Conservation (phyloP, 2,113 vertebrate species). For the Labrus mixtus region DNA sequence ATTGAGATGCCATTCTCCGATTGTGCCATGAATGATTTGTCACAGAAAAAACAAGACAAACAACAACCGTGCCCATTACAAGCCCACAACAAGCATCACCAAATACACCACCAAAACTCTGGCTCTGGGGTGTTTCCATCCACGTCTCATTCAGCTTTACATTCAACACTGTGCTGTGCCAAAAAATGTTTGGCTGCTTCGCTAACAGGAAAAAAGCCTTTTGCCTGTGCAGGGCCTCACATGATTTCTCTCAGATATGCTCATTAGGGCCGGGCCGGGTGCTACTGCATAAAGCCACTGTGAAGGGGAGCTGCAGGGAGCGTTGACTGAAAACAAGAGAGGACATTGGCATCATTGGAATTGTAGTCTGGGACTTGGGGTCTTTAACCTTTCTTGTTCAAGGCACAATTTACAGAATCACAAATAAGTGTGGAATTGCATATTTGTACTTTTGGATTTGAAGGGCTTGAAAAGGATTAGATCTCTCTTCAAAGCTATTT, state of each 20-base stretch:
- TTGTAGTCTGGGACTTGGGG: background rate
- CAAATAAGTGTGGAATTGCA: slow-evolving; percentile 17
- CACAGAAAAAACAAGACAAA: slow-evolving; percentile 65
- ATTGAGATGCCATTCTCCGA: slow-evolving; percentile 63
- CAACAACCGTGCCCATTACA: slow-evolving; percentile 46
- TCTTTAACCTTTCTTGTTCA: slow-evolving; percentile 29
- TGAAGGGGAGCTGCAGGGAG: slow-evolving; percentile 32
- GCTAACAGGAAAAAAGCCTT: slow-evolving; percentile 25
- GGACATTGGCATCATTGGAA: slow-evolving; percentile 30
- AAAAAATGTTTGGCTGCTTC: slow-evolving; percentile 35
- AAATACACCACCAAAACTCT: slow-evolving; percentile 31
- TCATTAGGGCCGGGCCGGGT: slow-evolving; percentile 30
- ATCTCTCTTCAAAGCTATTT: background rate
- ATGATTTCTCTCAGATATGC: slow-evolving; percentile 12
- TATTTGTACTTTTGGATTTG: slow-evolving; percentile 14
- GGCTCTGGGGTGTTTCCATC: background rate
- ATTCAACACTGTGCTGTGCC: slow-evolving; percentile 67
- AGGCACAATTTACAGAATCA: slow-evolving; percentile 54
- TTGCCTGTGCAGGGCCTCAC: slow-evolving; percentile 25
- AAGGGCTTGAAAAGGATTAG: background rate
- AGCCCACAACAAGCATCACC: slow-evolving; percentile 49
- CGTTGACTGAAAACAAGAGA: slow-evolving; percentile 47
- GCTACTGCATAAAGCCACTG: slow-evolving; percentile 41
- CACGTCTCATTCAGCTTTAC: slow-evolving; percentile 51
- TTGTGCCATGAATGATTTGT: slow-evolving; percentile 72